Conservation (phyloP, 2,113 vertebrate species). For the Paradoxurus hermaphroditus region DNA sequence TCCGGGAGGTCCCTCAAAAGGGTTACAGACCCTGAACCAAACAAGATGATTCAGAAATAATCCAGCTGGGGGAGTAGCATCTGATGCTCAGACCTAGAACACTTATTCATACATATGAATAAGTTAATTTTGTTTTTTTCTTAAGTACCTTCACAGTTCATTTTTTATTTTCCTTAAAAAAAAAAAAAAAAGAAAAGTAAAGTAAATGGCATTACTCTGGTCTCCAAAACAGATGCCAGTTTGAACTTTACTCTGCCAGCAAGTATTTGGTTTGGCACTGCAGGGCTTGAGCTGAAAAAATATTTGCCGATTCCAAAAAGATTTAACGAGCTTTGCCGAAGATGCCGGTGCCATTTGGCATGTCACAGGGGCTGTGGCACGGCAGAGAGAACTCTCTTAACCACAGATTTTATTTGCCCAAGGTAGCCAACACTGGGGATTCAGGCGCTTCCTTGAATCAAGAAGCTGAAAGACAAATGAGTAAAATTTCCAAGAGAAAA, state of each 20-base stretch:
- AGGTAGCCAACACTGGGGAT: conserved; percentile 71
- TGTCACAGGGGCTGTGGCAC: conserved; percentile 77
- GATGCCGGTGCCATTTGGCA: conserved; percentile 84
- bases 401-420: conserved; percentile 83
- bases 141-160: conserved; percentile 76
- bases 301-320: conserved; percentile 83
- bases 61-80: conserved; percentile 23
- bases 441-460: conserved; percentile 71
- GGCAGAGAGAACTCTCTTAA: conserved; percentile 77
- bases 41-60: conserved; percentile 54
- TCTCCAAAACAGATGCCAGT: conserved; percentile 84
- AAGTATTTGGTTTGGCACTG: conserved; percentile 86
- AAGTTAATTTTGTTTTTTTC: conserved; percentile 77
- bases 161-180: conserved; percentile 68
- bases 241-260: conserved; percentile 81
- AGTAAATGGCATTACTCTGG: conserved; percentile 78
- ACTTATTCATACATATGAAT: conserved; percentile 67
- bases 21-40: conserved; percentile 33
- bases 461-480: conserved; percentile 80
- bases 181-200: conserved; percentile 26
- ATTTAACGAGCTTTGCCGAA: conserved; percentile 84
- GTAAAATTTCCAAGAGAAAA: conserved; percentile 78
- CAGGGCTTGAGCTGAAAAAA: conserved; percentile 78
- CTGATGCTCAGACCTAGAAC: conserved; percentile 52
- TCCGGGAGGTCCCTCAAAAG: conserved; percentile 8